These are phyloP conservation scores for Urocyon cinereoargenteus DNA, from an alignment of 2,797 vertebrate genomes.

Conservation along the genomic window DNA sequence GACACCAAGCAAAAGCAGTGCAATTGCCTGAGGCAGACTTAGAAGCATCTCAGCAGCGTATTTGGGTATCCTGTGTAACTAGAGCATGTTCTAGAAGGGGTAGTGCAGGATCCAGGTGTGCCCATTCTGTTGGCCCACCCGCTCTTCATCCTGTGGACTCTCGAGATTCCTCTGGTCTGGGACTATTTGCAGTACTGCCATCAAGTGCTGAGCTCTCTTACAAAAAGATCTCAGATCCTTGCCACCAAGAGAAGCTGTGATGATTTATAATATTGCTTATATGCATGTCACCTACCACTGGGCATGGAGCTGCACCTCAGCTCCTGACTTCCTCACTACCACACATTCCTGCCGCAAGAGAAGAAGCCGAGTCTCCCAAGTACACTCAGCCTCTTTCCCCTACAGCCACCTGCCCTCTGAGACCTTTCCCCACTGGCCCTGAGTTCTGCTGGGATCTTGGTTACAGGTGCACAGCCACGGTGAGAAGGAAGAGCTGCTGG, in stretches of 20 bases:
- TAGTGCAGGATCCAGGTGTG: neutral
- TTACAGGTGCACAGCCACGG: slow-evolving; percentile 64
- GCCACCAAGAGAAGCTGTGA: neutral
- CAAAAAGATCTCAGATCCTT: slow-evolving; percentile 32
- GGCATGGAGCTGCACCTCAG: neutral
- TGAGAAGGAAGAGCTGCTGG: slow-evolving; percentile 17
- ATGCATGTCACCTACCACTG: neutral
- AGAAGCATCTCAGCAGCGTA: neutral
- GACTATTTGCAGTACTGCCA: neutral
- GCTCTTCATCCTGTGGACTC: neutral
- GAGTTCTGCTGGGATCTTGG: neutral
- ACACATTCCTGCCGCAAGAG: neutral
- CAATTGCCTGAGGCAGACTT: neutral
- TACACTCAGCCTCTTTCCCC: neutral
- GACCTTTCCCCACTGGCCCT: neutral
- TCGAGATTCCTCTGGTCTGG: neutral
- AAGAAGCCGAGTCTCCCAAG: neutral
- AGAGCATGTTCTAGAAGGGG: neutral
- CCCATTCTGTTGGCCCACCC: neutral
- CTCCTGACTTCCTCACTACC: neutral
- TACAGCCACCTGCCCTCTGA: neutral
- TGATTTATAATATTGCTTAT: neutral
- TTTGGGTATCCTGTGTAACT: neutral
- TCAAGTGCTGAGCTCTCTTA: neutral
- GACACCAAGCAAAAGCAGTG: neutral